phyloP scores from a whole-genome alignment of 2,888 invertebrate genomes.

The Nineta flava region DNA sequence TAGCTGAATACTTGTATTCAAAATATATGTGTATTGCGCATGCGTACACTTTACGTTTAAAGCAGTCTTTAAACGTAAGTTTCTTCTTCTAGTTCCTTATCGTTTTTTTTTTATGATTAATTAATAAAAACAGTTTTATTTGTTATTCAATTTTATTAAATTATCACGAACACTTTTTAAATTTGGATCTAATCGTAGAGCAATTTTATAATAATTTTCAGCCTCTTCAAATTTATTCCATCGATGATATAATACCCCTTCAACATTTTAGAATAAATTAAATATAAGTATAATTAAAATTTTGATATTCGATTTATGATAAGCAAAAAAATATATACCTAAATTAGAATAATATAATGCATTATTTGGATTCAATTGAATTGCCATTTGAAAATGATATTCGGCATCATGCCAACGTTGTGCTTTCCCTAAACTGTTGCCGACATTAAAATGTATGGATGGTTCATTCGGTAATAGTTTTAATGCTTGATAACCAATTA shows the following conservation, averaged over 20 bases:
- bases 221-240: slow-evolving; percentile 69
- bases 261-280: slow-evolving; percentile 16
- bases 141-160: slow-evolving; percentile 34
- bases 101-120: too few relatives aligned
- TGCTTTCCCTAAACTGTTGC: slow-evolving; percentile 75
- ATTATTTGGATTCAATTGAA: slow-evolving; percentile 48
- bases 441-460: slow-evolving; percentile 70
- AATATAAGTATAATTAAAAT: background rate
- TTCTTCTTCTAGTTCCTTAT: too few relatives aligned
- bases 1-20: too few relatives aligned
- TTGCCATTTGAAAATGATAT: slow-evolving; percentile 58
- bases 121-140: slow-evolving; percentile 1
- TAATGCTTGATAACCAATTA: slow-evolving; percentile 53
- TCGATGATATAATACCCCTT: slow-evolving; percentile 83
- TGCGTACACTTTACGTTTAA: too few relatives aligned
- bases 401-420: slow-evolving; percentile 67
- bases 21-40: too few relatives aligned
- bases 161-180: slow-evolving; percentile 54
- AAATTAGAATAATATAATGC: slow-evolving; percentile 81
- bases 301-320: background rate
- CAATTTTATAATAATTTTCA: slow-evolving; percentile 54
- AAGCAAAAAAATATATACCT: slow-evolving; percentile 34
- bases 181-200: slow-evolving; percentile 54
- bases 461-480: slow-evolving; percentile 54
- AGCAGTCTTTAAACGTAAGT: too few relatives aligned